Percentiles rank a stretch among this genome's conserved stretches.
These are phyloP conservation scores for Dolichotis patagonum DNA, from an alignment of 2,113 vertebrate genomes.

Conservation along the genomic window DNA sequence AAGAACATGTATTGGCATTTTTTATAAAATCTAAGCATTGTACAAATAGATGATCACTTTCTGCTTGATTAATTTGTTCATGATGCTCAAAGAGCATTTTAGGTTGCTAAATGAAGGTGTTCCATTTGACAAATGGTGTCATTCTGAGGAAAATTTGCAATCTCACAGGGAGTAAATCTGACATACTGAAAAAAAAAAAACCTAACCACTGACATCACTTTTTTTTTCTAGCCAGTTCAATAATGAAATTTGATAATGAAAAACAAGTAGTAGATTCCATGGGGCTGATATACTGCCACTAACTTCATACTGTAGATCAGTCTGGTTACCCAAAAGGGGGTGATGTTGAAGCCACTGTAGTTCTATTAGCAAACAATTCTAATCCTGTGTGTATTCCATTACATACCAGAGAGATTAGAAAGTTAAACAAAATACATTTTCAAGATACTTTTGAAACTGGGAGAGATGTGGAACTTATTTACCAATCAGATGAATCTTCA, in stretches of 20 bases:
- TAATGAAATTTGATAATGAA: constrained; percentile 46
- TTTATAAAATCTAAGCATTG: constrained; percentile 4
- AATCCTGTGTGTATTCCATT: neutral
- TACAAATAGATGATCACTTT: constrained; percentile 24
- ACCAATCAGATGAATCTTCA: neutral
- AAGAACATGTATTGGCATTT: neutral
- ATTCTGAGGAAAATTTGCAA: neutral
- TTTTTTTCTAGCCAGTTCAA: constrained; percentile 50
- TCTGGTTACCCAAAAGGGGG: neutral
- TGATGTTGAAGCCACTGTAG: neutral
- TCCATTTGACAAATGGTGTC: neutral
- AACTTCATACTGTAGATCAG: neutral
- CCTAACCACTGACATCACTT: constrained; percentile 4
- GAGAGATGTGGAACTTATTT: neutral
- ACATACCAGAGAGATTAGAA: neutral
- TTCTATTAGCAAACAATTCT: neutral
- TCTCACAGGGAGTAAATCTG: neutral
- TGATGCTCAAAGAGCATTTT: neutral
- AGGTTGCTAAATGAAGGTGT: constrained; percentile 1
- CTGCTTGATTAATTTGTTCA: neutral
- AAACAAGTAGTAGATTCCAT: neutral
- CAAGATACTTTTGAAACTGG: neutral
- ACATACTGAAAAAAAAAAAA: constrained; percentile 25
- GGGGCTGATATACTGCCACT: neutral
- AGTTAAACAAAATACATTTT: constrained; percentile 39